Percentiles rank a stretch among this genome's conserved stretches.
Evolutionary conservation across 2,113 vertebrate species (phyloP).

Genomic region (Lophura nycthemera): DNA sequence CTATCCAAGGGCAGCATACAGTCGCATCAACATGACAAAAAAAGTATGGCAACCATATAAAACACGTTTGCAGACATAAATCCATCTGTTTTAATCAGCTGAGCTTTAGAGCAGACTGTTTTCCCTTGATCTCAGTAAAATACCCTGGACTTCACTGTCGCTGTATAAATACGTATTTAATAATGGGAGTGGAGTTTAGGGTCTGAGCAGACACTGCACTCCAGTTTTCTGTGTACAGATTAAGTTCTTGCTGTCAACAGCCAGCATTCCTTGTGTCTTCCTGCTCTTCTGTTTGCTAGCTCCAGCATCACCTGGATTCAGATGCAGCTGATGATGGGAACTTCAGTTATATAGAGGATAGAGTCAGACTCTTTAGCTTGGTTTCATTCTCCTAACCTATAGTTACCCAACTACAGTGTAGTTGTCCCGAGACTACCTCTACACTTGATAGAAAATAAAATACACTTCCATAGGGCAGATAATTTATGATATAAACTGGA

Average conservation of each 20-base stretch:
- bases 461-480: not conserved
- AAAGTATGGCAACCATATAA: slow-evolving; percentile 33
- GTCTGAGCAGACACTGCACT: not conserved
- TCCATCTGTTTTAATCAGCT: slow-evolving; percentile 60
- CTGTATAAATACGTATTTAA: slow-evolving; percentile 45
- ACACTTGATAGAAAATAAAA: not conserved
- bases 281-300: not conserved
- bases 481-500: not conserved
- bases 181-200: not conserved
- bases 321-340: not conserved
- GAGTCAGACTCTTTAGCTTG: not conserved
- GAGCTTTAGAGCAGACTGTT: slow-evolving; percentile 48
- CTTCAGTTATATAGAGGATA: not conserved
- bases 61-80: slow-evolving; percentile 44
- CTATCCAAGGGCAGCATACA: not conserved
- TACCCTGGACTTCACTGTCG: slow-evolving; percentile 12
- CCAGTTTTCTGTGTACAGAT: not conserved
- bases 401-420: not conserved
- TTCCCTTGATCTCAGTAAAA: slow-evolving; percentile 45
- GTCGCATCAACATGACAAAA: slow-evolving; percentile 3
- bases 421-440: not conserved
- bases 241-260: not conserved
- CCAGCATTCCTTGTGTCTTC: not conserved
- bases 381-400: not conserved
- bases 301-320: not conserved